These are phyloP conservation scores for Malurus melanocephalus DNA, from an alignment of 2,113 vertebrate genomes.

Conservation along the genomic window DNA sequence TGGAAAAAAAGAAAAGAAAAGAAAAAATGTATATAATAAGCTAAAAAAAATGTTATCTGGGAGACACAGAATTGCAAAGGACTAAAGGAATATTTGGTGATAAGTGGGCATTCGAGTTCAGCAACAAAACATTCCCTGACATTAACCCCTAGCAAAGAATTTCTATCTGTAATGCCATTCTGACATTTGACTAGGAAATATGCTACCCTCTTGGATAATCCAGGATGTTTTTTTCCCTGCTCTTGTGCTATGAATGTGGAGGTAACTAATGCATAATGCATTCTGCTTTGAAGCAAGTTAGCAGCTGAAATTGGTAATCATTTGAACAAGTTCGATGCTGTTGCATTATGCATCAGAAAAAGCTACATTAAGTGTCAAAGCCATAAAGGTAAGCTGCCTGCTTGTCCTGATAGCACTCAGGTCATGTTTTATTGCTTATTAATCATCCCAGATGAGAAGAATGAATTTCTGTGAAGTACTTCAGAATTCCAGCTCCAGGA, in stretches of 20 bases:
- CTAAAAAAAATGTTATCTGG: not conserved
- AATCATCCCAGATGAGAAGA: not conserved
- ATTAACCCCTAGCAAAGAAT: not conserved
- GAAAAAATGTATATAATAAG: not conserved
- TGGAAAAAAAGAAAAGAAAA: not conserved
- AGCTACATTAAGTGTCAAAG: not conserved
- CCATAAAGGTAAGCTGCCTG: not conserved
- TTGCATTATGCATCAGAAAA: slow-evolving; percentile 29
- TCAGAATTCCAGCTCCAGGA: not conserved
- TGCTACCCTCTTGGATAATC: not conserved
- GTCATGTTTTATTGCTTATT: not conserved
- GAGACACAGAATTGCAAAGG: not conserved
- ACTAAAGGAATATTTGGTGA: not conserved
- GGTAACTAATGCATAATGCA: not conserved
- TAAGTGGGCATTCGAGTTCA: not conserved
- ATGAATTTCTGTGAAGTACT: not conserved
- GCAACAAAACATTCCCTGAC: not conserved
- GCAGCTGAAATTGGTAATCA: not conserved
- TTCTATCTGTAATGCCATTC: not conserved
- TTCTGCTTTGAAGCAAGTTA: not conserved
- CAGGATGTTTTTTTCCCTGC: not conserved
- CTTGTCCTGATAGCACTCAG: not conserved
- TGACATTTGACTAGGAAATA: not conserved
- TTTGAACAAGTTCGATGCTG: not conserved
- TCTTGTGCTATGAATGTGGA: not conserved